Conservation (phyloP, 2,113 vertebrate species). For the Phasianus colchicus region DNA sequence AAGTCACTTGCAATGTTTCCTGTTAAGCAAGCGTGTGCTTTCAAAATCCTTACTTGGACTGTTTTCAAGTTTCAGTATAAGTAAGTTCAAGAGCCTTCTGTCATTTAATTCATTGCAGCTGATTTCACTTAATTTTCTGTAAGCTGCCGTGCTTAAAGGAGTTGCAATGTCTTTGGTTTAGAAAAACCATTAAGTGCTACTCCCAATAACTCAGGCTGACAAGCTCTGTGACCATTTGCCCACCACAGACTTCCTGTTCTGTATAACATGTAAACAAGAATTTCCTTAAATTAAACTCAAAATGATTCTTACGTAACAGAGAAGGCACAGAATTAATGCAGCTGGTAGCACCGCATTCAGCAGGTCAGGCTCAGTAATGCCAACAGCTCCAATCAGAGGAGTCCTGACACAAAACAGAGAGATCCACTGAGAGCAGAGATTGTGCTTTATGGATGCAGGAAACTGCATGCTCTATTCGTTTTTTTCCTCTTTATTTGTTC, state of each 20-base stretch:
- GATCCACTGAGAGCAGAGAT: background rate
- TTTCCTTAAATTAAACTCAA: background rate
- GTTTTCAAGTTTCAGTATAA: background rate
- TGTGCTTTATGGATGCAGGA: background rate
- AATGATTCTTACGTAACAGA: background rate
- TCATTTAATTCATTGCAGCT: background rate
- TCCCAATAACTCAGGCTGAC: background rate
- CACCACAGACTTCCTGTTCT: background rate
- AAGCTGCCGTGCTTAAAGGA: background rate
- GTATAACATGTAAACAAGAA: background rate
- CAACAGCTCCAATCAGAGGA: background rate
- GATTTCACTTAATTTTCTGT: background rate
- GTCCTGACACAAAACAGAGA: background rate
- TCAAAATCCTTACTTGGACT: background rate
- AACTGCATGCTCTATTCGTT: background rate
- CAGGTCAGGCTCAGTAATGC: background rate
- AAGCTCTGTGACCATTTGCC: background rate
- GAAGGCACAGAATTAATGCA: background rate
- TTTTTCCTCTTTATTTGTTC: background rate
- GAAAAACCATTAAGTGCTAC: background rate
- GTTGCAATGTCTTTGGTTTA: background rate
- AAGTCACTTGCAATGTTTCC: background rate
- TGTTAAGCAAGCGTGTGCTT: background rate
- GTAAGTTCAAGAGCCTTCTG: background rate
- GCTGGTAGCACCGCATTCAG: background rate